phyloP scores from a whole-genome alignment of 2,797 vertebrate species.

The Argyrosomus regius region DNA sequence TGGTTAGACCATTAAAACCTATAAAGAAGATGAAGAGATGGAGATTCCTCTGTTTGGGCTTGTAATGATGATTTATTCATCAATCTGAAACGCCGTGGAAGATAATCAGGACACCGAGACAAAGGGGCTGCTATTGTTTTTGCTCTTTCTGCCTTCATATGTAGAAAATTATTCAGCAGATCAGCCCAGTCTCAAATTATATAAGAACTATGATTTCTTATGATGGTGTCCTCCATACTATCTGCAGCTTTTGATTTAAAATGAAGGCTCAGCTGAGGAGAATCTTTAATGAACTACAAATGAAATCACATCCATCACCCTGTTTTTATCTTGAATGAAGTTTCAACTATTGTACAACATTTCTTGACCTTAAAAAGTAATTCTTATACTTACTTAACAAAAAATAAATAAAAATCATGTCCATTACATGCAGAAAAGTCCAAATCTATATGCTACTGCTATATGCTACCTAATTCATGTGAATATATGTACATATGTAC shows the following conservation, averaged over 20 bases:
- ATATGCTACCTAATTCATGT: neutral
- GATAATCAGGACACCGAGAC: constrained; percentile 4
- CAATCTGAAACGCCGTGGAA: constrained; percentile 24
- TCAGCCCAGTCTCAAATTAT: neutral
- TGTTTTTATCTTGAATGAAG: neutral
- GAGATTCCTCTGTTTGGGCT: constrained; percentile 58
- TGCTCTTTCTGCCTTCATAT: neutral
- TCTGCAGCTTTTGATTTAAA: neutral
- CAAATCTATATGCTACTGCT: neutral
- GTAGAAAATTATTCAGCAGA: neutral
- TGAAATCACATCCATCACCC: neutral
- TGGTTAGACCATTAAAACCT: constrained; percentile 60
- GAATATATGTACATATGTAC: neutral
- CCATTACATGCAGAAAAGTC: neutral
- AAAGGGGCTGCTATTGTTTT: neutral
- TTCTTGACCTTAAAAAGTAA: neutral
- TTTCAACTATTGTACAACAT: too few relatives aligned
- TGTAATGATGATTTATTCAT: constrained; percentile 57
- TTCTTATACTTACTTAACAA: neutral
- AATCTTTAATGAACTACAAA: neutral
- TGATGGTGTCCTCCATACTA: neutral
- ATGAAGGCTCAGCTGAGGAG: neutral
- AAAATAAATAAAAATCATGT: neutral
- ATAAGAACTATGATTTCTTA: neutral
- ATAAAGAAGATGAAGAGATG: constrained; percentile 43